These are phyloP conservation scores for Eretmochelys imbricata DNA, from an alignment of 2,113 vertebrate species.

Conservation along the genomic window DNA sequence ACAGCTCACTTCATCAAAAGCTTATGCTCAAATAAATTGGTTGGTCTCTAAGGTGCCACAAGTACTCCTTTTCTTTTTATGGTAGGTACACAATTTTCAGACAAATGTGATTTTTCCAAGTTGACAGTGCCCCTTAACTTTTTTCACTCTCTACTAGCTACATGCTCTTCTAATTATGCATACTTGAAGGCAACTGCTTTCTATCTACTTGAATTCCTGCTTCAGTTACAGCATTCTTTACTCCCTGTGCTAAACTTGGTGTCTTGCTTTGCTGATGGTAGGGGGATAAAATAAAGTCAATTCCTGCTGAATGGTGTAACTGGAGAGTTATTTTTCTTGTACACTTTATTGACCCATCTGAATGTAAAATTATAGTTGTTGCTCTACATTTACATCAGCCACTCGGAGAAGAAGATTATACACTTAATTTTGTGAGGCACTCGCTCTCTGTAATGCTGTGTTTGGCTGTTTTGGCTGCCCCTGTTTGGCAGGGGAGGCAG, in stretches of 20 bases:
- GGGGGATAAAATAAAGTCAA: accelerated
- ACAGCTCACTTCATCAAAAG: too few species aligned
- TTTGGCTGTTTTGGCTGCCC: background rate
- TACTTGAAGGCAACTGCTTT: background rate
- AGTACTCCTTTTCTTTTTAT: background rate
- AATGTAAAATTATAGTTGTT: too few species aligned
- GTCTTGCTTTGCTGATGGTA: constrained; percentile 2
- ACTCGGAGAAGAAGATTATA: background rate
- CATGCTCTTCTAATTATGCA: background rate
- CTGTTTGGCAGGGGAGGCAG: background rate
- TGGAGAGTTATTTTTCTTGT: background rate
- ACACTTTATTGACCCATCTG: background rate
- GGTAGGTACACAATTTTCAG: background rate
- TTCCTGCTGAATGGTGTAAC: background rate
- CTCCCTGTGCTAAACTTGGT: accelerated
- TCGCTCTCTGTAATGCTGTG: background rate
- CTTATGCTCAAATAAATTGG: too few species aligned
- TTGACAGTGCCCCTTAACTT: background rate
- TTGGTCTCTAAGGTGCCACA: too few species aligned
- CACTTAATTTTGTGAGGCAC: background rate
- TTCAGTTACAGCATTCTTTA: background rate
- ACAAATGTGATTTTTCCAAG: accelerated
- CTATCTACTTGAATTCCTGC: background rate
- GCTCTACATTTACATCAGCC: too few species aligned
- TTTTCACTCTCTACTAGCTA: background rate